phyloP scores from a whole-genome alignment of 2,797 vertebrate genomes.

The Labroides dimidiatus region DNA sequence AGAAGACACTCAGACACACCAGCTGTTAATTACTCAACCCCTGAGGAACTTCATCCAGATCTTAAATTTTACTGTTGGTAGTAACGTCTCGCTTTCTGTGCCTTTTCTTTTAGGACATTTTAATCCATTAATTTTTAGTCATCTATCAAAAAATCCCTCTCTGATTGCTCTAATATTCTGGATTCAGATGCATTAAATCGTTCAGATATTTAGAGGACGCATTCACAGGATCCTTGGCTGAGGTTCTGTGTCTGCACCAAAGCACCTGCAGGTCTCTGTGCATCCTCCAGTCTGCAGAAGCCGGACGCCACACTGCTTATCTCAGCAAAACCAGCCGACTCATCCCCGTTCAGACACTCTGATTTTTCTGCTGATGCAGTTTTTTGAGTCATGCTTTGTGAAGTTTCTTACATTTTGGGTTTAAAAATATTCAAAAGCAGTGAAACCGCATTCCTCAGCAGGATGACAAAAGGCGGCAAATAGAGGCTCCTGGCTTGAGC shows the following conservation, averaged over 20 bases:
- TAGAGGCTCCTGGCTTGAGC: slow-evolving; percentile 29
- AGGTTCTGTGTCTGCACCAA: slow-evolving; percentile 2
- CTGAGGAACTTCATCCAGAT: not conserved
- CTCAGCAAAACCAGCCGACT: slow-evolving; percentile 26
- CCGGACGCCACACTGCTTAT: slow-evolving; percentile 21
- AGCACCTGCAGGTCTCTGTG: slow-evolving; percentile 16
- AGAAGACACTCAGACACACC: slow-evolving; percentile 2
- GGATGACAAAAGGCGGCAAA: slow-evolving; percentile 23
- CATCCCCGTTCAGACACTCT: slow-evolving; percentile 24
- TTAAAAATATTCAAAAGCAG: not conserved
- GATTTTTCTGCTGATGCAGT: slow-evolving; percentile 33
- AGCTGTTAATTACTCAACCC: not conserved
- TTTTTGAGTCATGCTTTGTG: slow-evolving; percentile 26
- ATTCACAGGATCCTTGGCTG: not conserved
- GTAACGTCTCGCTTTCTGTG: too few relatives aligned
- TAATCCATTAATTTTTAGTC: too few relatives aligned
- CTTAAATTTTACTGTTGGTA: too few relatives aligned
- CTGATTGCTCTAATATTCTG: not conserved
- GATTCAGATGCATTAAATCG: not conserved
- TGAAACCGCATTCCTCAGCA: slow-evolving; percentile 2
- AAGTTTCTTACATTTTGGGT: not conserved
- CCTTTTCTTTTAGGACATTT: not conserved
- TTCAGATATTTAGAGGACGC: not conserved
- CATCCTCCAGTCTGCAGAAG: slow-evolving; percentile 26
- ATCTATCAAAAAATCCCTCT: not conserved